Evolutionary conservation across 2,888 invertebrate genomes (phyloP), one percentile per base, ranked within the genome.

Genomic region (Pimpla rufipes): DNA sequence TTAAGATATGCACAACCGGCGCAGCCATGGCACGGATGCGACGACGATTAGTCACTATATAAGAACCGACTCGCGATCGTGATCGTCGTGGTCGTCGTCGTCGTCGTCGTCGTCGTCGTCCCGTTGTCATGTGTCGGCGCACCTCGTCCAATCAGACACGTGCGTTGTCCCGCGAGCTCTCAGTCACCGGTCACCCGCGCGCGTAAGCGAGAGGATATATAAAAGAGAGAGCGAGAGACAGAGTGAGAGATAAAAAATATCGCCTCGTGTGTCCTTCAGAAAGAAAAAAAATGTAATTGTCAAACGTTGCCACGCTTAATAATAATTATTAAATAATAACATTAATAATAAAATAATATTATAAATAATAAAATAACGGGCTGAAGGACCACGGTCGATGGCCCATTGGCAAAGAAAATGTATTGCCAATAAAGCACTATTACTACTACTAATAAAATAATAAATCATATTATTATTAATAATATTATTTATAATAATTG

Each of bases 21-120:
- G 75, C 77, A 85, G 79, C 83, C 85, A 83, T 83, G 83, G 85
- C 85, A 83, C 80, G 80, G 67, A 80, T 85, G 85, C 83, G 73
- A 68, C 57, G 71, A 68, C 79, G 76, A 85, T 85, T 83, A 83
- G 80, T 85, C 85, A 83, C 82, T 83, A 75, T 75, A 70, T 70
- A 50, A 79, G 79, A 83, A 75, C 70, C 75, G 23, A 29, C 66
- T 64, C 74, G 76, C 45, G 42, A 62, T 62, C 55, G 47, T n/a
- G 47, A 47, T n/a, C n/a, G 13, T 47, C n/a, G 47, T 47, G 4
- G 42, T 13, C 8, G 13, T 42, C 57, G 76, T 77, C 73, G 37
- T 62, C 55, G 52, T 35, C n/a, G n/a, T 40, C 40, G 40, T 40
- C 40, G 40, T 40, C 8, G 40, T 73, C 50, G 76, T 77, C 66